Percentiles rank a stretch among this genome's conserved stretches.
Conservation (phyloP, 2,797 vertebrate genomes). For the Paedocypris micromegethes region DNA sequence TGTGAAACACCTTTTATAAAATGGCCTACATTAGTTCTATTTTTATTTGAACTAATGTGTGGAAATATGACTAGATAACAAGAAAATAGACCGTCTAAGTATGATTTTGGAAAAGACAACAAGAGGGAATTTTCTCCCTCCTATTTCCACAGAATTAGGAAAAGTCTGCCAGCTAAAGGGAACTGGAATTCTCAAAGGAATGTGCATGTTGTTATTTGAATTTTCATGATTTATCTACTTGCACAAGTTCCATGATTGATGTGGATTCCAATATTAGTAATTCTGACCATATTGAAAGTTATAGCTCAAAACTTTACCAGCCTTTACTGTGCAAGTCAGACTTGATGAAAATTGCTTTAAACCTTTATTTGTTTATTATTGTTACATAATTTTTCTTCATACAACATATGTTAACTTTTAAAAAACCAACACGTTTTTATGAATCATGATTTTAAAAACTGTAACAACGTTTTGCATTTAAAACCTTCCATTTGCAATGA, state of each 20-base stretch:
- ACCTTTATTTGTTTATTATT: no score
- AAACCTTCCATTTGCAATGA: conserved; percentile 17
- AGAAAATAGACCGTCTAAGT: no score
- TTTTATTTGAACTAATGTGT: no score
- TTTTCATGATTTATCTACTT: conserved; percentile 38
- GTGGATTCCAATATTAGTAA: conserved; percentile 22
- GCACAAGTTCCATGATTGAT: conserved; percentile 43
- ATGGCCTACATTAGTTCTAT: no score
- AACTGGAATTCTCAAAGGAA: conserved; percentile 43
- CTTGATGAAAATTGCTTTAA: conserved; percentile 13
- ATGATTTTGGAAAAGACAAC: conserved; percentile 11
- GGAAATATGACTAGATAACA: no score
- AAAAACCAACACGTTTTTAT: no score
- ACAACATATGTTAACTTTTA: no score
- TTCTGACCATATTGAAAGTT: conserved; percentile 25
- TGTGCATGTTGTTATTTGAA: conserved; percentile 40
- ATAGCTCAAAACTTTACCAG: conserved; percentile 4
- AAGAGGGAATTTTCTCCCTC: conserved; percentile 21
- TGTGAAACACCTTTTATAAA: no score
- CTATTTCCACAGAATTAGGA: conserved; percentile 15
- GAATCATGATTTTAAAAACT: conserved; percentile 4
- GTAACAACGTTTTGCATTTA: conserved; percentile 15
- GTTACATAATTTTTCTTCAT: no score
- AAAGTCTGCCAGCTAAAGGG: conserved; percentile 35
- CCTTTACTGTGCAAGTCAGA: conserved; percentile 10